Conservation (phyloP, 2,113 vertebrate genomes). For the Colius striatus region DNA sequence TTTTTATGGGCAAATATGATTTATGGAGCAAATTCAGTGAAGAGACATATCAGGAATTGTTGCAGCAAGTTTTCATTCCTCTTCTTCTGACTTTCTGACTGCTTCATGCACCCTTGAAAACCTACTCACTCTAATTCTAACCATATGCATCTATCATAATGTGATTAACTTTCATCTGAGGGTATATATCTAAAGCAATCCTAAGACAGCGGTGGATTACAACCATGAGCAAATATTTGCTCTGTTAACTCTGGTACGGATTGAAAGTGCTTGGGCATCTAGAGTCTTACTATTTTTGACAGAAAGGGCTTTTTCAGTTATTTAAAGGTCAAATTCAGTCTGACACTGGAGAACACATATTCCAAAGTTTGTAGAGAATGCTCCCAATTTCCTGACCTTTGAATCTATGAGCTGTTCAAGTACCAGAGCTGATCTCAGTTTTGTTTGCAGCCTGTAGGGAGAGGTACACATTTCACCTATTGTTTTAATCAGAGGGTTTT, state of each 20-base stretch:
- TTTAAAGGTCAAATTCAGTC: conserved; percentile 31
- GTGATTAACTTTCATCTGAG: background rate
- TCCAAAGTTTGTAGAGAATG: conserved; percentile 13
- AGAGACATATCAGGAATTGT: background rate
- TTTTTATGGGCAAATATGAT: background rate
- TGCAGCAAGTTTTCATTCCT: background rate
- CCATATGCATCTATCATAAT: background rate
- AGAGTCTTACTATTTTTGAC: background rate
- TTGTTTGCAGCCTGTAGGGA: background rate
- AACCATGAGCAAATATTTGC: conserved; percentile 55
- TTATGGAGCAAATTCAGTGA: background rate
- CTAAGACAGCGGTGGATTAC: background rate
- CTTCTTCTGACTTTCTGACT: background rate
- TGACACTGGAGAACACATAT: background rate
- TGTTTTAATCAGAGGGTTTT: background rate
- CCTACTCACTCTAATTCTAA: background rate
- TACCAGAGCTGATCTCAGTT: background rate
- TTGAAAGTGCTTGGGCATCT: background rate
- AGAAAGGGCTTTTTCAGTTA: background rate
- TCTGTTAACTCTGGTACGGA: conserved; percentile 15
- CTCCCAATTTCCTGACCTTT: conserved; percentile 29
- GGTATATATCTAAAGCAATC: background rate
- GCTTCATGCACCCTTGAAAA: background rate
- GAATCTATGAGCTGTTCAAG: background rate
- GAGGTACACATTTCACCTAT: background rate